These are phyloP conservation scores for Stramonita haemastoma DNA, from an alignment of 2,888 invertebrate genomes.

Conservation along the genomic window DNA sequence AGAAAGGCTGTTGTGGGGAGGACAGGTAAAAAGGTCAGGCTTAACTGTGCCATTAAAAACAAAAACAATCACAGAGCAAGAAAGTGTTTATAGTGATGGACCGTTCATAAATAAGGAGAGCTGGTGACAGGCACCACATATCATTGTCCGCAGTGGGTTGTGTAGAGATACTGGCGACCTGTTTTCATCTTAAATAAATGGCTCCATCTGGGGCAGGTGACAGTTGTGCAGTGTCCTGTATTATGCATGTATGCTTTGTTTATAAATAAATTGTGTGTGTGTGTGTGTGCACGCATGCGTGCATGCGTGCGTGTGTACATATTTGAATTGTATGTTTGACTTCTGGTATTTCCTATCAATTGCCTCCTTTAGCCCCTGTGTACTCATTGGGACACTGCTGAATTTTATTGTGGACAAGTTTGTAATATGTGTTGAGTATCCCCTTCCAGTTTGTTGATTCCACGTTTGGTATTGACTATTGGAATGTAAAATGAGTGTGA, in stretches of 20 bases:
- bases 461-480: too few relatives aligned
- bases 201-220: not conserved
- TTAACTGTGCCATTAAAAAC: too few relatives aligned
- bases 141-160: not conserved
- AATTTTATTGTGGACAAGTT: not conserved
- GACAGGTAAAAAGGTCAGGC: too few relatives aligned
- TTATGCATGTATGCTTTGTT: not conserved
- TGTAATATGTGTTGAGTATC: not conserved
- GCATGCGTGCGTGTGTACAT: not conserved
- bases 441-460: too few relatives aligned
- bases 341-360: too few relatives aligned
- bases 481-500: too few relatives aligned
- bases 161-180: constrained; percentile 1
- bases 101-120: not conserved
- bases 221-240: not conserved
- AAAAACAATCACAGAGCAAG: too few relatives aligned
- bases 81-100: not conserved
- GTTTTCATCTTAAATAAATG: not conserved
- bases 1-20: too few relatives aligned
- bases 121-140: not conserved
- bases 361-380: not conserved
- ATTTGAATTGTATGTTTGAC: too few relatives aligned
- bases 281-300: not conserved
- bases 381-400: not conserved
- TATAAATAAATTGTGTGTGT: not conserved